Base-by-base conservation (phyloP, 30 jellyfish, hydroid and myxozoan genomes). In the Chironex yamaguchii region DNA sequence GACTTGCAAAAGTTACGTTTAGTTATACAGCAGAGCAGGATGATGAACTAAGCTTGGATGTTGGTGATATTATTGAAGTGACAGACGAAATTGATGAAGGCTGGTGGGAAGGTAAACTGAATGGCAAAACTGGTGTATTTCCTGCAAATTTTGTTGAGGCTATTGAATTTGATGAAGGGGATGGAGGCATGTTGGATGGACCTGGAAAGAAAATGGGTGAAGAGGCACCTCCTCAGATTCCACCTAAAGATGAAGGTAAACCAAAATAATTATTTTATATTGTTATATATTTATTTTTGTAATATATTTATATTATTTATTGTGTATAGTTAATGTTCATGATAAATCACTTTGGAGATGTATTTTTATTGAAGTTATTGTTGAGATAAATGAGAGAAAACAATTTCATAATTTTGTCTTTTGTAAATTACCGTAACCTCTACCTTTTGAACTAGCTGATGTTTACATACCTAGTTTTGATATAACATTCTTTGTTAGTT, bases 91-190 rank as follows among this genome's bases (percentile, higher is more conserved):
- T 58, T 35, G 99, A 84, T 68, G 96, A 71, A 35, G 99, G 99
- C 62, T 94, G 99, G 99, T 94, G 99, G 97, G 93, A 89, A 67
- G 99, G 99, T 11, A 75, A 32, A 3, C 63, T 75, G 84, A 69
- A 73, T 25, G 99, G 99, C 2, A 88, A 89, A 49, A 52, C 27
- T 36, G 99, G 99, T 6, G 81, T 89, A 58, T 94, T 94, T 67
- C 99, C 99, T 2, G 79, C 97, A 20, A 94, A 94, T 67, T 94
- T 94, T 84, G 99, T 94, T 17, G 97, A 94, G 36, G 42, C 87
- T 11, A 71, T 92, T 34, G 58, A 42, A 42, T 9, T 6, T 42
- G 58, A 42, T 42, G 58, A 42, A 17, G 58, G 17, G 17, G 58
- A 42, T 42, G 58, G 13, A 6, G 58, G 58, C 13, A 42, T 6